phyloP scores from a whole-genome alignment of 2,888 invertebrate genomes.

The Autographa gamma region DNA sequence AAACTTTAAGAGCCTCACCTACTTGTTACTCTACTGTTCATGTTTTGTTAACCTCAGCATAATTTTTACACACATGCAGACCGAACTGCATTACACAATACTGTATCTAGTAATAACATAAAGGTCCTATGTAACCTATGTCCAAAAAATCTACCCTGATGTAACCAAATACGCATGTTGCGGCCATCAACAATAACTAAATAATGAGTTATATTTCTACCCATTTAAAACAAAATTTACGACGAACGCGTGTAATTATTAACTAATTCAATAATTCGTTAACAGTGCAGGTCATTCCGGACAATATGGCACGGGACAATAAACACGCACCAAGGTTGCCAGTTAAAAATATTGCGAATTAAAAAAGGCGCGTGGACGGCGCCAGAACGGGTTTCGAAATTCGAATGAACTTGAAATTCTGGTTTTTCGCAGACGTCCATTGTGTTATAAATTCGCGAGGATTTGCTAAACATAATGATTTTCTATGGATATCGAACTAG shows the following conservation, averaged over 20 bases:
- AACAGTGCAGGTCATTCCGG: constrained; percentile 82
- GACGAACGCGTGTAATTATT: constrained; percentile 76
- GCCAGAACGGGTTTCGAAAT: constrained; percentile 74
- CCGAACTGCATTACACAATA: no score
- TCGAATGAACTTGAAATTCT: constrained; percentile 78
- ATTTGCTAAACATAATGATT: constrained; percentile 82
- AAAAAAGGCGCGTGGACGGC: constrained; percentile 83
- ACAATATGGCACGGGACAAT: constrained; percentile 74
- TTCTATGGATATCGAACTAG: constrained; percentile 75
- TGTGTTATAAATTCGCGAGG: constrained; percentile 74
- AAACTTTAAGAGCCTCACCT: no score
- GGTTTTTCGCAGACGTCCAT: constrained; percentile 70
- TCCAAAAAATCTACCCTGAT: neutral
- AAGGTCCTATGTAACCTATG: no score
- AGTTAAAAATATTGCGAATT: constrained; percentile 77
- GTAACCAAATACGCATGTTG: constrained; percentile 1
- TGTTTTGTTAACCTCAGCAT: no score
- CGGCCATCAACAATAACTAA: constrained; percentile 29
- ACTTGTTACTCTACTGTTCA: no score
- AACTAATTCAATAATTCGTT: constrained; percentile 83
- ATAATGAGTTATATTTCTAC: constrained; percentile 48
- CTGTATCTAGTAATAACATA: no score
- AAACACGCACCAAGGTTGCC: constrained; percentile 70
- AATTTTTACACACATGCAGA: no score
- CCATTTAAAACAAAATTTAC: constrained; percentile 65